phyloP scores from a whole-genome alignment of 2,113 vertebrate species.

The Gobiocypris rarus region DNA sequence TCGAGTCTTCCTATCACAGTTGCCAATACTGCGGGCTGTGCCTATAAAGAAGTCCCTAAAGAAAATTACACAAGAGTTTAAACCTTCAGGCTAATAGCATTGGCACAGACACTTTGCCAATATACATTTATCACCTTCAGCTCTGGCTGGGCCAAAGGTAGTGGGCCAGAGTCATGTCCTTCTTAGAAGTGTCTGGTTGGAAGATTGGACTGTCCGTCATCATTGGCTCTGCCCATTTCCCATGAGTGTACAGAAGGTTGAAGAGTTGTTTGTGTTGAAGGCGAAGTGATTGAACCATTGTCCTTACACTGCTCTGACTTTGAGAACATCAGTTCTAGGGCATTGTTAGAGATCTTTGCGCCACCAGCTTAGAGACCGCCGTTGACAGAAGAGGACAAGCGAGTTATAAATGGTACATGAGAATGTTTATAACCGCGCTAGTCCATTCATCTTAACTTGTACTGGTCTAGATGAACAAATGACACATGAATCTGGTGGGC shows the following conservation, averaged over 20 bases:
- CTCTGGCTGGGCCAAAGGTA: conserved; percentile 76
- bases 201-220: conserved; percentile 80
- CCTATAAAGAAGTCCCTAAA: conserved; percentile 67
- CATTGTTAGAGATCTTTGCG: conserved; percentile 26
- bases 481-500: conserved; percentile 44
- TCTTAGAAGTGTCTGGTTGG: conserved; percentile 71
- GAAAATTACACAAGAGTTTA: conserved; percentile 74
- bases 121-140: conserved; percentile 77
- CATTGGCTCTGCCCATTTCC: conserved; percentile 67
- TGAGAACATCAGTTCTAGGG: conserved; percentile 57
- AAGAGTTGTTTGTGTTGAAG: conserved; percentile 62
- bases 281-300: conserved; percentile 59
- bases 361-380: conserved; percentile 10
- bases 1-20: conserved; percentile 70
- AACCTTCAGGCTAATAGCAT: conserved; percentile 73
- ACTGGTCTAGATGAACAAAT: conserved; percentile 45
- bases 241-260: conserved; percentile 68
- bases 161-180: conserved; percentile 71
- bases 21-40: conserved; percentile 66
- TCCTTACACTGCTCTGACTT: conserved; percentile 57
- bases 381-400: conserved; percentile 21
- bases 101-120: conserved; percentile 75
- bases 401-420: conserved; percentile 22
- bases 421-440: not conserved
- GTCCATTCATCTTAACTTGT: not conserved